phyloP scores from a whole-genome alignment of 2,888 invertebrate species.

The Nomada fucata region DNA sequence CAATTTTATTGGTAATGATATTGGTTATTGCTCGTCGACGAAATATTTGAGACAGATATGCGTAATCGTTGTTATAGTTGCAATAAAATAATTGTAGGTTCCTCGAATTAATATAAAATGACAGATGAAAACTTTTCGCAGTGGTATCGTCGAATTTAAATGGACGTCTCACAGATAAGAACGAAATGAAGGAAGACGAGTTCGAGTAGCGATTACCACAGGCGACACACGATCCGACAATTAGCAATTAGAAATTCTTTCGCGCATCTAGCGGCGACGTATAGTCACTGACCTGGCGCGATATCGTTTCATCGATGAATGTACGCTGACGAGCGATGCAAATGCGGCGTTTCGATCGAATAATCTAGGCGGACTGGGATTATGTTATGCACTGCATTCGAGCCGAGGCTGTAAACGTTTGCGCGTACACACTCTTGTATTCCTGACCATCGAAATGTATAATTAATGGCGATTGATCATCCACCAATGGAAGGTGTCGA shows the following conservation, averaged over 20 bases:
- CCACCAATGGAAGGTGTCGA: background rate
- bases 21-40: too few species aligned
- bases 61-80: too few species aligned
- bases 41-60: too few species aligned
- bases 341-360: constrained; percentile 32
- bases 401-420: background rate
- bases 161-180: too few species aligned
- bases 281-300: constrained; percentile 15
- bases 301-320: constrained; percentile 27
- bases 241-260: constrained; percentile 24
- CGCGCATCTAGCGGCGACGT: background rate
- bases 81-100: too few species aligned
- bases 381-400: background rate
- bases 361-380: background rate
- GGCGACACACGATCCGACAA: background rate
- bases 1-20: too few species aligned
- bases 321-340: constrained; percentile 3
- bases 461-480: constrained; percentile 17
- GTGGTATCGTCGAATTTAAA: too few species aligned
- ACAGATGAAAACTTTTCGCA: too few species aligned
- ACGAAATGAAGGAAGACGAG: background rate
- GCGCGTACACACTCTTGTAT: background rate
- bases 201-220: background rate
- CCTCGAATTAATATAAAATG: too few species aligned
- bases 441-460: background rate